Base-by-base conservation (phyloP, 30 jellyfish, hydroid and myxozoan species). In the Chrysaora quinquecirrha region DNA sequence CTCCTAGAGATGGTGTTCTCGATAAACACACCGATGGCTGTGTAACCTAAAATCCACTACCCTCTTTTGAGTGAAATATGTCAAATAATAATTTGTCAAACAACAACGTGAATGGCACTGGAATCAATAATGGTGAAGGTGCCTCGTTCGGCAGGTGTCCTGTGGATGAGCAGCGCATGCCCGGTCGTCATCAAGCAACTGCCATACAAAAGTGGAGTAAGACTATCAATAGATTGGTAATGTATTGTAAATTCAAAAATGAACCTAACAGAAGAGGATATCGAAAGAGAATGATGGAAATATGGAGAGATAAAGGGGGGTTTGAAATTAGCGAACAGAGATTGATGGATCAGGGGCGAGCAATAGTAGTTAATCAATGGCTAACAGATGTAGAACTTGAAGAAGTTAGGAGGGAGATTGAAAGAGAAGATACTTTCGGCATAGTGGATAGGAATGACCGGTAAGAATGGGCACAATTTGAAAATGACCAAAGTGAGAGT, bases 81-180 rank as follows among this genome's bases (percentile, higher is more conserved):
- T 3, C 6, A 3, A 6, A 38, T 3, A 14, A 38, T 3, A 38
- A 3, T 38, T 3, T 38, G 11, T 38, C 54, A 70, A 33, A 30
- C 29, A 69, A 69, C 33, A 69, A 69, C 33, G 66, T 29, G 23
- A 69, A 69, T 69, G 66, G 66, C 29, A 71, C 68, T 71, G 70
- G 70, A 34, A 71, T 7, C 83, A 35, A 43, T 71, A 35, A 33
- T 71, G 83, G 43, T 64, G 76, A 64, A 35, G 83, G 83, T 35
- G 68, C 83, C 83, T 71, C 83, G 69, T 33, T 71, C 70, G 70
- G 83, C 83, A 71, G 83, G 70, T 71, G 83, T 35, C 83, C 70
- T 69, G 81, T 16, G 29, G 54, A 38, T 38, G 54, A 38, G 54
- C 54, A 38, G 54, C 54, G 54, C 54, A 38, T 6, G 54, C 54